Base-by-base conservation (phyloP, 2,888 invertebrate genomes). In the Elgonia sp. region DNA sequence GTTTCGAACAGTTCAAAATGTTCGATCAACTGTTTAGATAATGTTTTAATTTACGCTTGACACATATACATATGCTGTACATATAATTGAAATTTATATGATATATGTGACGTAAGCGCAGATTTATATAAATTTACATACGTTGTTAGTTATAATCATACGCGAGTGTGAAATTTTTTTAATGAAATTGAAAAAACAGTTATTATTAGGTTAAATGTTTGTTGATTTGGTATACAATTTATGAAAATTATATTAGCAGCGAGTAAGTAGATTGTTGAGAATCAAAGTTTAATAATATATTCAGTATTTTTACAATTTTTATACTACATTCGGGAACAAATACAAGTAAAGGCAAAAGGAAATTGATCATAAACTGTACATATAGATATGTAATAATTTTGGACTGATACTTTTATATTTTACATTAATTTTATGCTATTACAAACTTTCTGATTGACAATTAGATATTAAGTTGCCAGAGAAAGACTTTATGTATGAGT, bases 271-370 rank as follows among this genome's bases (percentile, higher is more conserved):
- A 37, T 12, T 14, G 62, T 37, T 62, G 37, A 62, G 37, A 62
- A 62, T 62, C 37, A 62, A 62, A 62, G 39, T 39, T 65, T 40
- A 16, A 40, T 65, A 16, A 40, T 65, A 16, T 62, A 60, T 73
- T 73, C 20, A 73, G 14, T 77, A 77, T 65, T 77, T 77, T 77
- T 77, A 65, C 65, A 55, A 39, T 65, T 77, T 77, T 65, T 65
- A 77, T 65, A 72, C 55, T 55, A 37, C 18, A 55, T 39, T 39
- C 55, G 29, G 9, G 18, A 14, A 69, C 20, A 20, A 18, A 46
- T 65, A 18, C 5, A n/a, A 69, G 50, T 69, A 21, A 50, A 42
- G 21, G 37, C 39, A 39, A n/a, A 29, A 42, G 37, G 6, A 63
- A 63, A 40, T 53, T 50, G 57, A 57, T 21, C 7, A 21, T 6